Percentiles rank a stretch among this genome's conserved stretches.
These are phyloP conservation scores for Blennius ocellaris DNA, from an alignment of 2,113 vertebrate genomes.

Conservation along the genomic window DNA sequence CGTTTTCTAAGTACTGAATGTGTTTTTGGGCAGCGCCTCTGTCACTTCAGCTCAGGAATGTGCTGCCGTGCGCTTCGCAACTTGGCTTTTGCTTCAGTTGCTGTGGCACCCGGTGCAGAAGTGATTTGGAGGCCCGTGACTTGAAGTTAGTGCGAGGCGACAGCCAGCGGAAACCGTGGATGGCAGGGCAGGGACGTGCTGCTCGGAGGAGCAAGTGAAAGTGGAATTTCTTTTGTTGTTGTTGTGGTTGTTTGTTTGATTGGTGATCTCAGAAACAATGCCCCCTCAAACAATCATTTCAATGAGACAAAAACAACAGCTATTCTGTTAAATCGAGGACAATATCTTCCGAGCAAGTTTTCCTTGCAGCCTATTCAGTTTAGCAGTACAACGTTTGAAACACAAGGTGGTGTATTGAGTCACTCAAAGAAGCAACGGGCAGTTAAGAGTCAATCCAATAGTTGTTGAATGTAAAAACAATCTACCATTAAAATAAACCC, in stretches of 20 bases:
- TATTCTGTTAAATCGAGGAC: no score
- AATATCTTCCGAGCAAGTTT: no score
- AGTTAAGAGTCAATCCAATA: no score
- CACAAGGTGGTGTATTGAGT: no score
- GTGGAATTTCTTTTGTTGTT: background rate
- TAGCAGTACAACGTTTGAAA: no score
- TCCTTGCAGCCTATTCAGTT: no score
- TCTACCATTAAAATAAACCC: no score
- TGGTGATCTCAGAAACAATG: background rate
- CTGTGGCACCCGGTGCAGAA: constrained; percentile 3
- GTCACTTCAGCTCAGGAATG: background rate
- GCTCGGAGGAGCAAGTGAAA: constrained; percentile 8
- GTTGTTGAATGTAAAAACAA: no score
- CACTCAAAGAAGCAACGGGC: no score
- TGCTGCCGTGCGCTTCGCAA: background rate
- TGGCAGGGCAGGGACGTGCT: background rate
- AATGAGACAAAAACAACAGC: no score
- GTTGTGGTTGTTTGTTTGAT: background rate
- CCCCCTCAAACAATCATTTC: background rate
- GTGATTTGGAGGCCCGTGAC: constrained; percentile 10
- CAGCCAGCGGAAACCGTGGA: background rate
- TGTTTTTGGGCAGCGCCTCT: background rate
- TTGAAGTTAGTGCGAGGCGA: background rate
- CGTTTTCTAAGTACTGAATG: background rate
- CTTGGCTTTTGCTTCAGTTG: background rate